phyloP scores from a whole-genome alignment of 2,797 vertebrate species.

The Parotocinclus haroldoi region DNA sequence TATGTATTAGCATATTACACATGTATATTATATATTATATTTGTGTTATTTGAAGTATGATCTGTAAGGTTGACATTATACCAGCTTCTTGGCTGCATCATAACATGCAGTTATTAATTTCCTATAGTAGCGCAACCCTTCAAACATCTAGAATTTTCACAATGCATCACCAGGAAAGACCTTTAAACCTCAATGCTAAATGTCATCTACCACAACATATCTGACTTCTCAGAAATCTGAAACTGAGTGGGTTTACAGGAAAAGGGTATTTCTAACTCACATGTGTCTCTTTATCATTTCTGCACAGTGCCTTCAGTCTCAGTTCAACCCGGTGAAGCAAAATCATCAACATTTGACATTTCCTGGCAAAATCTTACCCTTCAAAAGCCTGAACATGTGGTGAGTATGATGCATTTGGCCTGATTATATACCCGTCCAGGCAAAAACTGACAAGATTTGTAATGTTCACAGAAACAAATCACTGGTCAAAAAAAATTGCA shows the following conservation, averaged over 20 bases:
- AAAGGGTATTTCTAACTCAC: neutral
- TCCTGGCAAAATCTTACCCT: conserved; percentile 61
- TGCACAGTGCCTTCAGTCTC: conserved; percentile 40
- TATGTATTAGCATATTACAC: no score
- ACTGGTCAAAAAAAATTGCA: no score
- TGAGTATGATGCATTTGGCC: conserved; percentile 47
- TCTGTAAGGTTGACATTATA: no score
- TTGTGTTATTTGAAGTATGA: no score
- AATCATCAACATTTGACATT: conserved; percentile 60
- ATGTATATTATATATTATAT: no score
- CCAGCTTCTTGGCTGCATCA: no score
- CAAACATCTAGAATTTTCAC: no score
- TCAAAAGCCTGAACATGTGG: conserved; percentile 52
- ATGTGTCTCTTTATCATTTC: conserved; percentile 10
- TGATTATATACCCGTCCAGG: neutral
- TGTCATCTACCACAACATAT: neutral
- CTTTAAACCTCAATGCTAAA: neutral
- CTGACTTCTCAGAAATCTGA: neutral
- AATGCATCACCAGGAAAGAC: no score
- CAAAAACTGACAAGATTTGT: neutral
- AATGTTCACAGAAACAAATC: neutral
- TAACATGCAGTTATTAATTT: no score
- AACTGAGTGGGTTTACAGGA: conserved; percentile 5
- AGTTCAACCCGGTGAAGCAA: conserved; percentile 56
- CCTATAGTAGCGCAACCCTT: no score